Conservation (phyloP, 2,113 vertebrate genomes). For the Rousettus leschenaultii region DNA sequence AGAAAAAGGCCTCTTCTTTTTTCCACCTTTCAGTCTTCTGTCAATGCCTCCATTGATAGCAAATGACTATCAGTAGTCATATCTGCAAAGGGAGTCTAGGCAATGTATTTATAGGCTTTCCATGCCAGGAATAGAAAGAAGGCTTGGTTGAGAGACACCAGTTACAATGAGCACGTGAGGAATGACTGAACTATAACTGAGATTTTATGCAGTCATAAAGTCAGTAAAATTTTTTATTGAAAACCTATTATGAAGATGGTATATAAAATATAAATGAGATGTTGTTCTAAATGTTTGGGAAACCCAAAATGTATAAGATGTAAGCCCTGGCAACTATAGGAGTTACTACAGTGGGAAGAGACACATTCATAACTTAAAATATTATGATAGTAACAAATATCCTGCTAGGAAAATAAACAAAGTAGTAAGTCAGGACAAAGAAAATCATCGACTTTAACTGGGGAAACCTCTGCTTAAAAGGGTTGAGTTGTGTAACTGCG, state of each 20-base stretch:
- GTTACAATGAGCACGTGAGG: background rate
- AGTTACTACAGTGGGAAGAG: background rate
- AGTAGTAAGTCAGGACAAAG: background rate
- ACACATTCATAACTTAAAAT: background rate
- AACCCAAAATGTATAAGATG: background rate
- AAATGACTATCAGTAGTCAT: background rate
- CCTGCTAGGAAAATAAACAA: background rate
- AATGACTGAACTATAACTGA: background rate
- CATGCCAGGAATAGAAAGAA: background rate
- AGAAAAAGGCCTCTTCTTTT: background rate
- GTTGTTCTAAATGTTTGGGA: background rate
- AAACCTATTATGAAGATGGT: background rate
- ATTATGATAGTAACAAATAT: background rate
- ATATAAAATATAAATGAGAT: background rate
- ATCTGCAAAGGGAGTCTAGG: background rate
- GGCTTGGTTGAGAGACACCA: background rate
- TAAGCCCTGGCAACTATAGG: background rate
- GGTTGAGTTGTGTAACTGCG: background rate
- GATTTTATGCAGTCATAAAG: background rate
- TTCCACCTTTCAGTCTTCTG: background rate
- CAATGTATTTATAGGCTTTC: background rate
- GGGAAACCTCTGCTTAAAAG: background rate
- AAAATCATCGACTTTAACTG: background rate
- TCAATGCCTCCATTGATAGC: background rate
- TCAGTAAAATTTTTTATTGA: background rate